Evolutionary conservation across 2,888 invertebrate genomes (phyloP).

Genomic region (Mythimna loreyi): DNA sequence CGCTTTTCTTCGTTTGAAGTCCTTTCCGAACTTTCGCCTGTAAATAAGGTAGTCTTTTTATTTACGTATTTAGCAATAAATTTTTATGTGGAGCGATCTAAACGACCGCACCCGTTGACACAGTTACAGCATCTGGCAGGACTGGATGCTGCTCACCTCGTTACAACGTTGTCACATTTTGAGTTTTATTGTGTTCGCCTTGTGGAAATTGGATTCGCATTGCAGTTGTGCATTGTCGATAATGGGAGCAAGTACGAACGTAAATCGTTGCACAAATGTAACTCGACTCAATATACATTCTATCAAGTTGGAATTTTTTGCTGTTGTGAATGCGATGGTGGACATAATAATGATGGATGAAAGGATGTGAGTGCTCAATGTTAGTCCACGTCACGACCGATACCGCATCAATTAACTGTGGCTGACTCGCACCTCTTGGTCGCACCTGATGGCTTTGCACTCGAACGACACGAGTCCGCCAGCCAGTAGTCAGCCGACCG

Average conservation of each 20-base stretch:
- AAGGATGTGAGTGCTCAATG: conserved; percentile 58
- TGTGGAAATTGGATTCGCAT: conserved; percentile 58
- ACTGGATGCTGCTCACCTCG: conserved; percentile 55
- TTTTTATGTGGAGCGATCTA: conserved; percentile 28
- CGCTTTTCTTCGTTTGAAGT: conserved; percentile 21
- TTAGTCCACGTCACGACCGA: conserved; percentile 64
- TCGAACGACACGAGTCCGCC: conserved; percentile 62
- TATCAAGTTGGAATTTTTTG: conserved; percentile 24
- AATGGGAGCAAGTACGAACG: conserved; percentile 42
- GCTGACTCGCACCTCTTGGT: conserved; percentile 70
- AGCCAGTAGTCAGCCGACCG: conserved; percentile 81
- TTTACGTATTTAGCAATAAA: conserved; percentile 30
- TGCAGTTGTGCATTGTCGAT: conserved; percentile 54
- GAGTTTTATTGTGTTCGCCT: conserved; percentile 59
- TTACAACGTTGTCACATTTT: conserved; percentile 57
- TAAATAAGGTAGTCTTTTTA: conserved; percentile 36
- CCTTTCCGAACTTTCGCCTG: conserved; percentile 9
- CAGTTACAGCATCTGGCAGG: conserved; percentile 63
- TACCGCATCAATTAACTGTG: conserved; percentile 77
- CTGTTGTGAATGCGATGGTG: conserved; percentile 19
- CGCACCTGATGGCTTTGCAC: conserved; percentile 78
- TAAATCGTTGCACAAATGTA: conserved; percentile 27
- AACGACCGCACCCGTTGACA: conserved; percentile 55
- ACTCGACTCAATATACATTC: conserved; percentile 12
- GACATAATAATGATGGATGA: conserved; percentile 53